These are phyloP conservation scores for Aplysia californica DNA, from an alignment of 1,140 invertebrate genomes.

Conservation along the genomic window DNA sequence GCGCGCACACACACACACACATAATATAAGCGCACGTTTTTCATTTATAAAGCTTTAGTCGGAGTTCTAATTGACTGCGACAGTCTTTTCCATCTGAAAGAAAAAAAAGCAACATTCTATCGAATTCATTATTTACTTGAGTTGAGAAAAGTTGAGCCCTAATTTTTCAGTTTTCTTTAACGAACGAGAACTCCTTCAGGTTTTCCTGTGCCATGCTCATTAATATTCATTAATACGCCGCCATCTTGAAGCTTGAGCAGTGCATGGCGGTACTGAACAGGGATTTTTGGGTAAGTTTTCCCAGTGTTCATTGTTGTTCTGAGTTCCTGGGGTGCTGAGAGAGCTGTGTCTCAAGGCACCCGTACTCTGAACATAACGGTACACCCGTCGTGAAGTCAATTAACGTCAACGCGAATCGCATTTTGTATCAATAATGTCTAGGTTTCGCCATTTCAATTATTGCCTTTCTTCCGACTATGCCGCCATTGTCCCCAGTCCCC, in stretches of 20 bases:
- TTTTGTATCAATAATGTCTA: too few species aligned
- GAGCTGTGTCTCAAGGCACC: too few species aligned
- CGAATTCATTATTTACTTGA: background rate
- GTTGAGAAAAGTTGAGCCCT: background rate
- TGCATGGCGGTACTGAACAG: conserved; percentile 60
- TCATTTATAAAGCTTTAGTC: too few species aligned
- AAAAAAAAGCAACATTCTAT: background rate
- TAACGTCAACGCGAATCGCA: too few species aligned
- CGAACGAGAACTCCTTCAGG: background rate
- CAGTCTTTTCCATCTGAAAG: background rate
- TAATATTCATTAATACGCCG: conserved; percentile 10
- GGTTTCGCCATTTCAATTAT: too few species aligned
- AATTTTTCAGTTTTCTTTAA: background rate
- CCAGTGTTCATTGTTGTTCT: conserved; percentile 52
- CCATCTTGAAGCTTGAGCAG: conserved; percentile 35
- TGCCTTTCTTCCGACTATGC: too few species aligned
- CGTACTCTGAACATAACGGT: too few species aligned
- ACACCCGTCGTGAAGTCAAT: too few species aligned
- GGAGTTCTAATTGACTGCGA: too few species aligned
- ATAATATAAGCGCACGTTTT: too few species aligned
- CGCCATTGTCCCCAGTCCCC: too few species aligned
- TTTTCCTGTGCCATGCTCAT: background rate
- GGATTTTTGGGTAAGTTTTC: conserved; percentile 65
- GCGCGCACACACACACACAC: background rate
- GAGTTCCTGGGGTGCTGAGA: conserved; percentile 18